phyloP scores from a whole-genome alignment of 1,140 invertebrate genomes.

The Holcopasites calliopsidis region DNA sequence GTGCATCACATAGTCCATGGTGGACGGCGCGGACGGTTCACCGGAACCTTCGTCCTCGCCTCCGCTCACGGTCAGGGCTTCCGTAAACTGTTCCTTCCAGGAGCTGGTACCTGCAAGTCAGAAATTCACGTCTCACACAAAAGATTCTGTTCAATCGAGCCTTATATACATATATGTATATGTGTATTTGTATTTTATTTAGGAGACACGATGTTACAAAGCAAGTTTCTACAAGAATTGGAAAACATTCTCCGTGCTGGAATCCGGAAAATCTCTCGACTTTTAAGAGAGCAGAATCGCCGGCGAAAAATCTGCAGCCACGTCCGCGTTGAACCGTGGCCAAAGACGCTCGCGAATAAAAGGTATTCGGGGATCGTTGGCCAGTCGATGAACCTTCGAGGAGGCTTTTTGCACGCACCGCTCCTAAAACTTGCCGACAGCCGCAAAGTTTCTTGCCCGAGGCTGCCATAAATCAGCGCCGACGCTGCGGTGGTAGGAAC shows the following conservation, averaged over 20 bases:
- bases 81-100: conserved; percentile 99
- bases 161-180: too few relatives aligned
- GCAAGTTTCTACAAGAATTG: too few relatives aligned
- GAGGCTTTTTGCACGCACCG: background rate
- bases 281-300: too few relatives aligned
- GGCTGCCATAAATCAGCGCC: conserved; percentile 8
- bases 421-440: background rate
- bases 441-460: background rate
- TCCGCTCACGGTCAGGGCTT: conserved; percentile 96
- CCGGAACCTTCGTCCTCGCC: conserved; percentile 84
- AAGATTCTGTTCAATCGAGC: too few relatives aligned
- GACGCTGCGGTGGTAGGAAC: background rate
- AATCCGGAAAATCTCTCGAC: too few relatives aligned
- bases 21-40: conserved; percentile 85
- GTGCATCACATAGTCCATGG: conserved; percentile 97
- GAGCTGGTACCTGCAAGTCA: conserved; percentile 88
- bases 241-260: too few relatives aligned
- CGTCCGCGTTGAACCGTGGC: background rate
- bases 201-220: too few relatives aligned
- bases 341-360: background rate
- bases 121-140: too few relatives aligned
- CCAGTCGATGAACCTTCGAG: background rate
- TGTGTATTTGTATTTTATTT: too few relatives aligned
- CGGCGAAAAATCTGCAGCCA: too few relatives aligned
- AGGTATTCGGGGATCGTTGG: background rate